Evolutionary conservation across 2,888 invertebrate genomes (phyloP).

Genomic region (Hemicrepidius hirtus): DNA sequence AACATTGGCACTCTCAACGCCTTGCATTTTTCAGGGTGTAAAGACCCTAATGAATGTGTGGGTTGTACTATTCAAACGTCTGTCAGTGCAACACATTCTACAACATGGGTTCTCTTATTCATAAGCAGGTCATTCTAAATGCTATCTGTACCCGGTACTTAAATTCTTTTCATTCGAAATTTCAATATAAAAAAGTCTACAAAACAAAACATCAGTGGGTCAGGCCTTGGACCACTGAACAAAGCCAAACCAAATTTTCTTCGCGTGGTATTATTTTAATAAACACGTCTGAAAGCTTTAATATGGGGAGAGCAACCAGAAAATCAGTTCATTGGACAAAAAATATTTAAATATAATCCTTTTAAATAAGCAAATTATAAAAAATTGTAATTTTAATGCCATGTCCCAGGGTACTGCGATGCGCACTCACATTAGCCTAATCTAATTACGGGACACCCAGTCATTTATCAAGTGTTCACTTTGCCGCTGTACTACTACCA

Average conservation of each 20-base stretch:
- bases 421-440: constrained; percentile 61
- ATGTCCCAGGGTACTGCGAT: constrained; percentile 28
- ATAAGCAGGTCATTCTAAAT: constrained; percentile 44
- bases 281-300: not conserved
- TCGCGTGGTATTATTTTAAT: constrained; percentile 14
- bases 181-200: constrained; percentile 22
- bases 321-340: too few relatives aligned
- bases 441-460: constrained; percentile 63
- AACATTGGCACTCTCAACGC: constrained; percentile 42
- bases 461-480: constrained; percentile 57
- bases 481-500: constrained; percentile 46
- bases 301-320: not conserved
- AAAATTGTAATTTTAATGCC: constrained; percentile 13
- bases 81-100: constrained; percentile 60
- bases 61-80: constrained; percentile 58
- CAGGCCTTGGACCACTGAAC: constrained; percentile 38
- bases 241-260: constrained; percentile 23
- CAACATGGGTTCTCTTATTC: constrained; percentile 39
- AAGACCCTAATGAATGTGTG: constrained; percentile 54
- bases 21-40: constrained; percentile 52
- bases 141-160: constrained; percentile 49
- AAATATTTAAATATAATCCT: not conserved
- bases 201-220: constrained; percentile 49
- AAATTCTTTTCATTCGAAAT: constrained; percentile 40
- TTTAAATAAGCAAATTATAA: constrained; percentile 1